Evolutionary conservation across 1,140 invertebrate species (phyloP), one percentile per base, ranked within the genome.

Genomic region (Diorhabda carinulata): DNA sequence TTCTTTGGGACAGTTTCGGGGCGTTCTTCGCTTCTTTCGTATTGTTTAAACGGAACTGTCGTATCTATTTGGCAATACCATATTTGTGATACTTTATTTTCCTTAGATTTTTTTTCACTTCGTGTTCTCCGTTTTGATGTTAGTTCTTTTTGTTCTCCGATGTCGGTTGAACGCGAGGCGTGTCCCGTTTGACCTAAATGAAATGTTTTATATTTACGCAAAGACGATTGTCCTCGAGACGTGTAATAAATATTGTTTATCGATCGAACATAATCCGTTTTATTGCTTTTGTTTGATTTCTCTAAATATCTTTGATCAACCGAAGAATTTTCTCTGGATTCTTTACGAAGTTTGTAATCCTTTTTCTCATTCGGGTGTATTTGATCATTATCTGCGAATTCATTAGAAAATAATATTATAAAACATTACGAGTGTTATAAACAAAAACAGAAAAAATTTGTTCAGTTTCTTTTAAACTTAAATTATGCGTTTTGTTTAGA

Each of bases 161-260:
- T 7, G 0, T 57, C 9, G 6, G 10, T n/a, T 42, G 8, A 56
- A 40, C 47, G 10, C 41, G 45, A n/a, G 7, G 40, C 25, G 57
- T 65, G 40, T 43, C 41, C n/a, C 2, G 40, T 42, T 57, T 65
- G 42, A 5, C 47, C 64, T 8, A 44, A 41, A 62, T 65, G 64
- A 57, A 65, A 56, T 42, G 64, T 65, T 57, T 65, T 65, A 47
- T 57, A 43, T 42, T 45, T 65, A 42, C 52, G 64, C 42, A 65
- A 57, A 7, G n/a, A 41, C 41, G 6, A 40, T 57, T 65, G 41
- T 40, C 4, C 56, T 8, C n/a, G 41, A 57, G 40, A 40, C 0
- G 7, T 40, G 9, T 60, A 3, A 62, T 62, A 9, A 25, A 60
- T 41, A 43, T 62, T 43, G 6, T 62, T 43, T 43, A n/a, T 9